Conservation (phyloP, 2,113 vertebrate genomes). For the Oreochromis niloticus region DNA sequence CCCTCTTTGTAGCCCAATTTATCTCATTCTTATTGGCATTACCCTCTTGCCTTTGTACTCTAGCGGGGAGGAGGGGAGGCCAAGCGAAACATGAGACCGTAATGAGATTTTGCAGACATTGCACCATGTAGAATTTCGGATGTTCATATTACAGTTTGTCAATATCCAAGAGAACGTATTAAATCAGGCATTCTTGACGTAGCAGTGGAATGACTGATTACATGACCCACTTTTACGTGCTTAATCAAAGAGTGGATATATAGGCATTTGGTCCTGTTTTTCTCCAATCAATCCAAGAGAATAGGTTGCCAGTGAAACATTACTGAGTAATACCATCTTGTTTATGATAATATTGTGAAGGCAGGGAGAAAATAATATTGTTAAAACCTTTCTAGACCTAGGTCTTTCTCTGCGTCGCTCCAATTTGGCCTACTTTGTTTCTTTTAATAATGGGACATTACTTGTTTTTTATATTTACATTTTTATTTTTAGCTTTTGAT, state of each 20-base stretch:
- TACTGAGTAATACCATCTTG: background rate
- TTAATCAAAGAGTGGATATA: conserved; percentile 26
- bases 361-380: background rate
- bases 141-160: conserved; percentile 61
- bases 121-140: conserved; percentile 57
- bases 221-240: conserved; percentile 31
- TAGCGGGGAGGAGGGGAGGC: background rate
- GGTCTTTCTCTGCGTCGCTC: background rate
- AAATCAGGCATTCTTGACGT: conserved; percentile 13
- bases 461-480: background rate
- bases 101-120: conserved; percentile 62
- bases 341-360: background rate
- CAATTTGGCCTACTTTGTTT: background rate
- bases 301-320: conserved; percentile 2
- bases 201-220: conserved; percentile 31
- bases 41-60: conserved; percentile 40
- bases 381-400: rapidly evolving
- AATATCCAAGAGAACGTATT: conserved; percentile 55
- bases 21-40: conserved; percentile 58
- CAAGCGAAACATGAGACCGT: conserved; percentile 48
- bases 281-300: conserved; percentile 4
- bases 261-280: background rate
- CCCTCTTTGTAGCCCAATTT: conserved; percentile 39
- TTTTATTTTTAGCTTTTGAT: background rate
- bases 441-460: background rate